Evolutionary conservation across 2,797 vertebrate genomes (phyloP).

Genomic region (Pachyuromys duprasi): DNA sequence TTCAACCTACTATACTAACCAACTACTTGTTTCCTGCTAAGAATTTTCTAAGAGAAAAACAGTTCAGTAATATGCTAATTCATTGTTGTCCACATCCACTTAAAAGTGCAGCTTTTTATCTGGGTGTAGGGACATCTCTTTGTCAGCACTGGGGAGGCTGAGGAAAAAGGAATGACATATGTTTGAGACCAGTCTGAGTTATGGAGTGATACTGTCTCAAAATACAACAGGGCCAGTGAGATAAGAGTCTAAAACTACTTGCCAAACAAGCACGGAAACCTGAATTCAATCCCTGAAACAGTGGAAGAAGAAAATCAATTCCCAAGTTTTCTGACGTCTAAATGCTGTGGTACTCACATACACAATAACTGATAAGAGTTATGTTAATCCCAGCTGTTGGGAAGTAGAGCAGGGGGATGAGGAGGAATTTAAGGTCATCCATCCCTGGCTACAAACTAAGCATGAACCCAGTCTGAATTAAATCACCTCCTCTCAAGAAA

Average conservation of each 20-base stretch:
- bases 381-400: not conserved
- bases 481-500: not conserved
- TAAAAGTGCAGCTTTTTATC: slow-evolving; percentile 1
- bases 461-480: not conserved
- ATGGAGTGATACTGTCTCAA: not conserved
- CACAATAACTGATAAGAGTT: too few species aligned
- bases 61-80: slow-evolving; percentile 48
- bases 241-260: not conserved
- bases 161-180: not conserved
- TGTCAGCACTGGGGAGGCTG: not conserved
- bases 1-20: slow-evolving; percentile 8
- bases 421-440: not conserved
- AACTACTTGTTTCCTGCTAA: slow-evolving; percentile 48
- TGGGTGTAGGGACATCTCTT: not conserved
- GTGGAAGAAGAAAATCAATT: not conserved
- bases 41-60: slow-evolving; percentile 51
- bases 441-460: not conserved
- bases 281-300: not conserved
- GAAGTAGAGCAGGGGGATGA: not conserved
- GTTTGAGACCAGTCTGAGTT: not conserved
- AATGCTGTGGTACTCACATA: not conserved
- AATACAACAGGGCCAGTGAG: not conserved
- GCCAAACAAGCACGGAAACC: not conserved
- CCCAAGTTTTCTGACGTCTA: not conserved
- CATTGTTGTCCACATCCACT: not conserved